Evolutionary conservation across 1,140 invertebrate species (phyloP), one percentile per base, ranked within the genome.

Genomic region (Cylas formicarius): DNA sequence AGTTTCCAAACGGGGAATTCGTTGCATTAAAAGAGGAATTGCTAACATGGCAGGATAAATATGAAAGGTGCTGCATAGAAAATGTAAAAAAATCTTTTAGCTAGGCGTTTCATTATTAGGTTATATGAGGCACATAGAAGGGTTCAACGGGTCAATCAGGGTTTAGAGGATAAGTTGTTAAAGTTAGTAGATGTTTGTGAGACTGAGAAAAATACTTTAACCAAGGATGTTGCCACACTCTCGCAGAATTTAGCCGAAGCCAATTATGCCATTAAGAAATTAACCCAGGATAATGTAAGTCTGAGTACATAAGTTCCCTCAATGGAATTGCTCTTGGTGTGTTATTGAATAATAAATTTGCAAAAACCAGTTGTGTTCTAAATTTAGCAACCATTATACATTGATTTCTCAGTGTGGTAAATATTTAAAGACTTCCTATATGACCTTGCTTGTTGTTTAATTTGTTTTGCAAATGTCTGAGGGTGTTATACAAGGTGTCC

Each of bases 141-240:
- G 57, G 79, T 97, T 23, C 91, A 96, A 66, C 92, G 88, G 69
- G 82, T 96, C 18, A 97, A 97, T 69, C 90, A 96, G 72, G 86
- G 83, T 56, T 73, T 97, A 50, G 92, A 97, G 70, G 92, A 97
- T 63, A 96, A 96, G 65, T 69, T 97, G 33, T 71, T 97, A 32
- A 87, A 84, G 69, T 80, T 96, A 61, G 92, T 94, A 11, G 90
- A 94, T 68, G 82, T 88, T 61, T 91, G 86, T 74, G 89, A 95
- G 67, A 83, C 82, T 45, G 91, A 97, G 62, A 92, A 94, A 67
- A 81, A 76, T 58, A 77, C 80, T 52, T 72, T 96, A 46, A 89
- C 88, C 6, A 82, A 82, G 67, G 90, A 96, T 68, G 79, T 94
- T 58, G 82, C 86, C 19, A 83, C 82, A 28, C 68, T 95, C 40